Evolutionary conservation across 1,140 invertebrate species (phyloP), one percentile per base, ranked within the genome.

Genomic region (Vanessa atalanta): DNA sequence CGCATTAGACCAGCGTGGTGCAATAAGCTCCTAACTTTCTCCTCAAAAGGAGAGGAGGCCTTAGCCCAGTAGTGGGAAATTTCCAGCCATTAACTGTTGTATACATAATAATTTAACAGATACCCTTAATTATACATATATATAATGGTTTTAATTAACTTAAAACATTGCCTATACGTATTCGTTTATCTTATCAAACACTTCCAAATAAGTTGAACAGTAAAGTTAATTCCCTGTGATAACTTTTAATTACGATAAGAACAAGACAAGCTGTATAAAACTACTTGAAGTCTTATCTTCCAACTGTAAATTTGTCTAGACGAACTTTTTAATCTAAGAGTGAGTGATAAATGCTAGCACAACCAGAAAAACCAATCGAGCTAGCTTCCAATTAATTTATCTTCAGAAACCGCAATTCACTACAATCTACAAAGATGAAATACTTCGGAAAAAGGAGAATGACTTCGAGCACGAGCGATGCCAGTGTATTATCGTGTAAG

Each of bases 341-440:
- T 65, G 73, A 75, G 69, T 75, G 66, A 72, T 77, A 74, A 78
- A 79, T 79, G 68, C 65, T 72, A 73, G 75, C 70, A 79, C 67
- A 73, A 75, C 70, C 68, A 72, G 77, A 79, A 81, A 81, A 81
- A 79, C 73, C 73, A 81, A 79, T 81, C 77, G 72, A 72, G 78
- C 75, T 77, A 61, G 72, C 63, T 70, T 69, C 74, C 77, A 81
- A 81, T 81, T 81, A 81, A 79, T 81, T 75, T 81, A 76, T 77
- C 74, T 78, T 72, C 61, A 70, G 60, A 80, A 79, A 72, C 75
- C 75, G 77, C 70, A 79, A 77, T 73, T 80, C 72, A 69, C 69
- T 77, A 78, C 69, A 64, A 37, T 71, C 69, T 64, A 26, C 31
- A 16, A 53, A 71, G 69, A 71, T 50, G 68, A 47, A 71, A 64